phyloP scores from a whole-genome alignment of 2,113 vertebrate genomes.

The Rattus rattus region DNA sequence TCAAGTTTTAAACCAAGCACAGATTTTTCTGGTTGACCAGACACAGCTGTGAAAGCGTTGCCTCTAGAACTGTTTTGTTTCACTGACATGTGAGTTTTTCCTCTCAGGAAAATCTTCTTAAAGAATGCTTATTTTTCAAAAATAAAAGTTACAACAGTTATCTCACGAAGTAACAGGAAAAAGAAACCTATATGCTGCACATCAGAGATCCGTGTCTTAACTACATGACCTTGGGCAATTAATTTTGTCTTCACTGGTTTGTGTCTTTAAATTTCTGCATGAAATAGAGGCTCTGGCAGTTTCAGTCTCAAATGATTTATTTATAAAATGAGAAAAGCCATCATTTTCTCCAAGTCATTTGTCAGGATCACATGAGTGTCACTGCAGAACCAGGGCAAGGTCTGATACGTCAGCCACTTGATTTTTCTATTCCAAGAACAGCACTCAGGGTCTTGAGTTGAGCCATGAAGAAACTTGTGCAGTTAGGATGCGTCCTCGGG shows the following conservation, averaged over 20 bases:
- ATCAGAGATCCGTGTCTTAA: not conserved
- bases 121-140: not conserved
- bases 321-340: slow-evolving; percentile 53
- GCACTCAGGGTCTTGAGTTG: not conserved
- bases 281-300: not conserved
- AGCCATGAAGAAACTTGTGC: not conserved
- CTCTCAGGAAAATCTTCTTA: not conserved
- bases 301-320: slow-evolving; percentile 10
- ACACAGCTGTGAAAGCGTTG: not conserved
- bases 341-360: slow-evolving; percentile 38
- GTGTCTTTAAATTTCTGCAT: not conserved
- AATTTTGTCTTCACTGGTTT: not conserved
- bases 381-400: not conserved
- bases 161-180: not conserved
- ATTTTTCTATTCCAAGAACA: not conserved
- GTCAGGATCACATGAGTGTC: slow-evolving; percentile 12
- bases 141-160: not conserved
- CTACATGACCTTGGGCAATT: not conserved
- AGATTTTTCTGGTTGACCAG: slow-evolving; percentile 16
- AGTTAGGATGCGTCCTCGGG: not conserved
- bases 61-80: slow-evolving; percentile 12
- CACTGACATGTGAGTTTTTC: not conserved
- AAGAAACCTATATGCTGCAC: not conserved
- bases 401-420: not conserved
- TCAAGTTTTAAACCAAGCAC: slow-evolving; percentile 35